These are phyloP conservation scores for Diarsia mendica DNA, from an alignment of 2,888 invertebrate species.

Conservation along the genomic window DNA sequence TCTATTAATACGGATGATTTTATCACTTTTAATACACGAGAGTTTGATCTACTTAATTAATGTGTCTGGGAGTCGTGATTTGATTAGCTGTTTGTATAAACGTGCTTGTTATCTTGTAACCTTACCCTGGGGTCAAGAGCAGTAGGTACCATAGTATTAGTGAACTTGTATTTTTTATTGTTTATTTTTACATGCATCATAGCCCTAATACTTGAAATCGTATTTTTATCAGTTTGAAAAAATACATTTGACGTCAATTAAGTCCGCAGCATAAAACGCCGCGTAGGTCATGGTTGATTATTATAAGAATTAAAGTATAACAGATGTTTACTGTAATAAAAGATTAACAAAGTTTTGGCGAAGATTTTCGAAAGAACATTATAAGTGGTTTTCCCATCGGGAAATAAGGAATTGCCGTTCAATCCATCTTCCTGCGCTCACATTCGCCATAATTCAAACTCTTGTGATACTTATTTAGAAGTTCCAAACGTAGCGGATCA, in stretches of 20 bases:
- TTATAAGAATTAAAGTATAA: too few species aligned
- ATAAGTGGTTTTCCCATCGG: not conserved
- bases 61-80: slow-evolving; percentile 33
- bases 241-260: not conserved
- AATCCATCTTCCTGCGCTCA: not conserved
- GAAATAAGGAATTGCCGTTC: not conserved
- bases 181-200: not conserved
- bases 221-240: not conserved
- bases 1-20: slow-evolving; percentile 14
- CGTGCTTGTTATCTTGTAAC: slow-evolving; percentile 47
- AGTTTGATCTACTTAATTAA: slow-evolving; percentile 43
- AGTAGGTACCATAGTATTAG: slow-evolving; percentile 17
- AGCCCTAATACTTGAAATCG: not conserved
- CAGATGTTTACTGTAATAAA: not conserved
- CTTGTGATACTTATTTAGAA: not conserved
- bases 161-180: slow-evolving; percentile 19
- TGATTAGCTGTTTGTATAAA: slow-evolving; percentile 57
- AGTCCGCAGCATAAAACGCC: not conserved
- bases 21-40: not conserved
- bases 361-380: not conserved
- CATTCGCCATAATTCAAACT: not conserved
- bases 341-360: not conserved
- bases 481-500: not conserved
- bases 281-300: not conserved
- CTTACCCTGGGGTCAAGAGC: slow-evolving; percentile 34